A percentile compares a stretch with the other conserved stretches of the same genome.
phyloP scores from a whole-genome alignment of 2,888 invertebrate species.

The Pyrochroa serraticornis region DNA sequence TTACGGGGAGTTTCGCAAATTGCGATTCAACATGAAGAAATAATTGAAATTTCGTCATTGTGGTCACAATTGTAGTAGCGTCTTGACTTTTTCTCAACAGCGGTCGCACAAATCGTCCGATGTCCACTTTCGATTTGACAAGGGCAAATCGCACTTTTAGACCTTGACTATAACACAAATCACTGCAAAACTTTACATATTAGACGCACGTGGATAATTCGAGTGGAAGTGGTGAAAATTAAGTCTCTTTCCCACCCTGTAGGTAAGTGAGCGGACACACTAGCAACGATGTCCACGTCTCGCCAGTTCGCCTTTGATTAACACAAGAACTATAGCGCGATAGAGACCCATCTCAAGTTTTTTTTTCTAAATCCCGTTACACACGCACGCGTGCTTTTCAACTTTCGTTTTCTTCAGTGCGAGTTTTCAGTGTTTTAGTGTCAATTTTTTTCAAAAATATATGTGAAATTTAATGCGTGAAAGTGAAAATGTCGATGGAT shows the following conservation, averaged over 20 bases:
- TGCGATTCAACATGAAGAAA: too few species aligned
- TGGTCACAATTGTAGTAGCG: too few species aligned
- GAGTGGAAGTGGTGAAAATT: constrained; percentile 37
- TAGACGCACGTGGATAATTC: constrained; percentile 31
- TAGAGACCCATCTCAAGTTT: constrained; percentile 39
- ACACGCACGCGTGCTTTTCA: constrained; percentile 38
- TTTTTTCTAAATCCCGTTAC: constrained; percentile 31
- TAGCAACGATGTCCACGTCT: constrained; percentile 42
- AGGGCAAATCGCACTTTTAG: constrained; percentile 23
- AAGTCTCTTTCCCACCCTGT: constrained; percentile 47
- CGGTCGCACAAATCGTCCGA: not conserved
- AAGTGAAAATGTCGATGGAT: constrained; percentile 28
- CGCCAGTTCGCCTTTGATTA: constrained; percentile 49
- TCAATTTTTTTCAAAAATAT: not conserved
- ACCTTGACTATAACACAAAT: constrained; percentile 23
- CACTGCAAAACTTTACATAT: not conserved
- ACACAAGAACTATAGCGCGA: constrained; percentile 37
- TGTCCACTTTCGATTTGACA: constrained; percentile 28
- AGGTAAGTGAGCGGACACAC: constrained; percentile 47
- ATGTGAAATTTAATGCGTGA: constrained; percentile 18
- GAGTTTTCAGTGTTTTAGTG: constrained; percentile 5
- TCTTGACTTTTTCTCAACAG: too few species aligned
- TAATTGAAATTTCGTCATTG: too few species aligned
- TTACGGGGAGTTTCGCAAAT: too few species aligned
- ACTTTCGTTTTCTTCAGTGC: constrained; percentile 17